Evolutionary conservation across 2,888 invertebrate genomes (phyloP), one percentile per base, ranked within the genome.

Genomic region (Aspidiotus rigidus): DNA sequence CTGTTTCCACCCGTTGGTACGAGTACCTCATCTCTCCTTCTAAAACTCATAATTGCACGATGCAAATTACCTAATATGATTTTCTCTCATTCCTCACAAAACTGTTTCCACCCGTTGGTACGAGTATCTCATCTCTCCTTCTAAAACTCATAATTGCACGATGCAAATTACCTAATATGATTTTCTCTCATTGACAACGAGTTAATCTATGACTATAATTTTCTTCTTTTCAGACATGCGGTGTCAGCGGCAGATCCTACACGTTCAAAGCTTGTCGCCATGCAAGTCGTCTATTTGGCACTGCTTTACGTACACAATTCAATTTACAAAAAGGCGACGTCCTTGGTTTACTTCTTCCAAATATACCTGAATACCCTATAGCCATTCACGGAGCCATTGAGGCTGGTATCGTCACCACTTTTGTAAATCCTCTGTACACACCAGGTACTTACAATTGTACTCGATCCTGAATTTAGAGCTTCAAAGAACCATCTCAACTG

Each of bases 401-500:
- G 72, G 86, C 86, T 1, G 87, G 86, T 0, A 77, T 86, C 1
- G 80, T 83, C 2, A 84, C 85, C 13, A 86, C 87, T 0, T 86
- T 86, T 74, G 86, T 85, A 5, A 87, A 87, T 76, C 87, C 87
- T 0, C 77, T 86, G 54, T 87, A 86, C 75, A 87, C 86, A 11
- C 81, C 83, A 76, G 85, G 86, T 85, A 77, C 77, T 64, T 70
- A 57, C 57, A 17, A 40, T 16, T 2, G 17, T 13, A 7, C 7
- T 17, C 2, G 2, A n/a, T n/a, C 56, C 56, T 15, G 49, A 49
- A 11, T 49, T 49, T n/a, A n/a, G n/a, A n/a, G n/a, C n/a, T 28
- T 59, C 17, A 28, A 62, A 62, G n/a, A 53, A 53, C 53, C 5
- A 53, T 53, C 53, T n/a, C 53, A 57, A 57, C 16, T 57, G 7